Evolutionary conservation across 1,140 invertebrate genomes (phyloP).

Genomic region (Lordiphosa mommai): DNA sequence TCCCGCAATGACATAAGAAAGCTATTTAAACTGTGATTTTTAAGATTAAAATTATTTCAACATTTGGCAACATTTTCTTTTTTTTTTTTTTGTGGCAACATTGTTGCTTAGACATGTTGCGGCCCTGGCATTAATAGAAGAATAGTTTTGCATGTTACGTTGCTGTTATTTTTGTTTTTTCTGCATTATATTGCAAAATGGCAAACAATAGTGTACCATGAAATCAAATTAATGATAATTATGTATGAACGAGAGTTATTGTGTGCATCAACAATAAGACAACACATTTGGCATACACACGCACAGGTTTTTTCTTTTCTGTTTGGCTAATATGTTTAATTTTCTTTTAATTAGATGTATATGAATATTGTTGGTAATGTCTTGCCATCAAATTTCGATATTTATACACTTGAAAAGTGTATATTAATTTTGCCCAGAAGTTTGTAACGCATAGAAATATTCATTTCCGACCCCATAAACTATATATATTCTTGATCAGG

Average conservation of each 20-base stretch:
- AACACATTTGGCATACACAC: slow-evolving; percentile 19
- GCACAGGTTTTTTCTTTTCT: slow-evolving; percentile 15
- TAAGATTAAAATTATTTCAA: slow-evolving; percentile 33
- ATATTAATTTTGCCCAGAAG: no score
- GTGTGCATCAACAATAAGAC: slow-evolving; percentile 32
- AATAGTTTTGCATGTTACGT: slow-evolving; percentile 29
- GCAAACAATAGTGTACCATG: slow-evolving; percentile 35
- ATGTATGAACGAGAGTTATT: neutral
- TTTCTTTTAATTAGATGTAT: slow-evolving; percentile 39
- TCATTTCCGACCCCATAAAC: no score
- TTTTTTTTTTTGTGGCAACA: slow-evolving; percentile 1
- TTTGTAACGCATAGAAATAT: no score
- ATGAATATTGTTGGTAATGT: no score
- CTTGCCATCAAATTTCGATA: no score
- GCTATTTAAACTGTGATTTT: slow-evolving; percentile 51
- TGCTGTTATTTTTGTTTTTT: slow-evolving; percentile 29
- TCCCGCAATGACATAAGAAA: slow-evolving; percentile 52
- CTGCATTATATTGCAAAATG: slow-evolving; percentile 44
- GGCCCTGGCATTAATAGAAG: slow-evolving; percentile 47
- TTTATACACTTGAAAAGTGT: no score
- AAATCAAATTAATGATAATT: slow-evolving; percentile 36
- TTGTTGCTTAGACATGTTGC: neutral
- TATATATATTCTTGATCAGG: no score
- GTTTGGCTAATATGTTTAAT: slow-evolving; percentile 16
- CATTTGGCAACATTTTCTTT: slow-evolving; percentile 19